A percentile compares a stretch with the other conserved stretches of the same genome.
Evolutionary conservation across 1,140 invertebrate genomes (phyloP).

Genomic region (Probaryconus sp.): DNA sequence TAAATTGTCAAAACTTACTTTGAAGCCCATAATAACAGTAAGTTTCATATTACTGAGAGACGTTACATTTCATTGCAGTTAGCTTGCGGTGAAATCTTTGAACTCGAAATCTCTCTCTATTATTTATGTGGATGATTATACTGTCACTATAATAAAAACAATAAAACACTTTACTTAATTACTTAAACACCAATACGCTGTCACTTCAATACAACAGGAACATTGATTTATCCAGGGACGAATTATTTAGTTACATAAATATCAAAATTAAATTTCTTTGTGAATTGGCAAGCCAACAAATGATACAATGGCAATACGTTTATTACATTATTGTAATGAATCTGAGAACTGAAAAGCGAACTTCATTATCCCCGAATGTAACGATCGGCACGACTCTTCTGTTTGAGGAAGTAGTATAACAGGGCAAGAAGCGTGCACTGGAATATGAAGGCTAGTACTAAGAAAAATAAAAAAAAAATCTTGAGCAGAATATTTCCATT

Average conservation of each 20-base stretch:
- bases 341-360: conserved; percentile 11
- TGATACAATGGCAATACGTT: conserved; percentile 9
- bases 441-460: conserved; percentile 42
- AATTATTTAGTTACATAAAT: conserved; percentile 8
- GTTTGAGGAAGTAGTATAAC: conserved; percentile 35
- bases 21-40: conserved; percentile 3
- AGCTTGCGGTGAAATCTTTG: no score
- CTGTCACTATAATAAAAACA: no score
- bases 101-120: no score
- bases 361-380: conserved; percentile 25
- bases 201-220: no score
- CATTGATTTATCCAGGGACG: no score
- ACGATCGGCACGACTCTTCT: conserved; percentile 34
- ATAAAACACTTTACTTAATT: no score
- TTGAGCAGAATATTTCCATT: conserved; percentile 35
- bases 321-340: conserved; percentile 36
- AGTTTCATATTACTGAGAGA: conserved; percentile 11
- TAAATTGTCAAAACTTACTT: conserved; percentile 22
- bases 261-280: not conserved
- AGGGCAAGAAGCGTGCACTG: conserved; percentile 33
- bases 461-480: conserved; percentile 35
- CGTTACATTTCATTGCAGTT: conserved; percentile 10
- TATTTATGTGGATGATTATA: no score
- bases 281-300: not conserved
- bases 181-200: no score